Conservation (phyloP, 1,140 invertebrate species). For the Euborellia annulipes region DNA sequence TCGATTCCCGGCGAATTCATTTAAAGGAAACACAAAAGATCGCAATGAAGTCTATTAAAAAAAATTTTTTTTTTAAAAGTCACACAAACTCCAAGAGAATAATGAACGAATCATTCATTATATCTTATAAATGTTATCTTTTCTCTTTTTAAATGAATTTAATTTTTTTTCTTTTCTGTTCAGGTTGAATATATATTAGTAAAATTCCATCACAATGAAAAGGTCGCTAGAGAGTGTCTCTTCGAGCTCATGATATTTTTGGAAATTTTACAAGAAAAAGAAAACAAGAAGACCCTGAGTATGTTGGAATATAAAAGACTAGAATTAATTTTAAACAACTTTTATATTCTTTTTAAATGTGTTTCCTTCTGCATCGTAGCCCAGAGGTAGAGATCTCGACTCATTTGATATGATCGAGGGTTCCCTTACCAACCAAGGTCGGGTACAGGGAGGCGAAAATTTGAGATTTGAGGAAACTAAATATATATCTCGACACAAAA, state of each 20-base stretch:
- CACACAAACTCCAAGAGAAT: background rate
- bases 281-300: slow-evolving; percentile 62
- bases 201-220: slow-evolving; percentile 81
- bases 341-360: too few species aligned
- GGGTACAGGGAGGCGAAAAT: too few species aligned
- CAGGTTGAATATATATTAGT: slow-evolving; percentile 91
- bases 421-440: too few species aligned
- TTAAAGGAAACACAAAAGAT: too few species aligned
- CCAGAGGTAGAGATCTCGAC: too few species aligned
- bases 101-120: background rate
- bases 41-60: too few species aligned
- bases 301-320: too few species aligned
- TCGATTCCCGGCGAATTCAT: background rate
- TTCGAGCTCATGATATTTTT: slow-evolving; percentile 71
- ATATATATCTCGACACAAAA: too few species aligned
- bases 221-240: slow-evolving; percentile 65
- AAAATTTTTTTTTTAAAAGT: slow-evolving; percentile 2
- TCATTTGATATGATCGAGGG: too few species aligned
- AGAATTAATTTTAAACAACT: too few species aligned
- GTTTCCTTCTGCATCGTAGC: too few species aligned
- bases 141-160: slow-evolving; percentile 1
- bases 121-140: background rate
- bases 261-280: slow-evolving; percentile 63
- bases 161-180: slow-evolving; percentile 18
- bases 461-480: too few species aligned